A percentile compares a stretch with the other conserved stretches of the same genome.
These are phyloP conservation scores for Meles meles DNA, from an alignment of 2,113 vertebrate species.

Conservation along the genomic window DNA sequence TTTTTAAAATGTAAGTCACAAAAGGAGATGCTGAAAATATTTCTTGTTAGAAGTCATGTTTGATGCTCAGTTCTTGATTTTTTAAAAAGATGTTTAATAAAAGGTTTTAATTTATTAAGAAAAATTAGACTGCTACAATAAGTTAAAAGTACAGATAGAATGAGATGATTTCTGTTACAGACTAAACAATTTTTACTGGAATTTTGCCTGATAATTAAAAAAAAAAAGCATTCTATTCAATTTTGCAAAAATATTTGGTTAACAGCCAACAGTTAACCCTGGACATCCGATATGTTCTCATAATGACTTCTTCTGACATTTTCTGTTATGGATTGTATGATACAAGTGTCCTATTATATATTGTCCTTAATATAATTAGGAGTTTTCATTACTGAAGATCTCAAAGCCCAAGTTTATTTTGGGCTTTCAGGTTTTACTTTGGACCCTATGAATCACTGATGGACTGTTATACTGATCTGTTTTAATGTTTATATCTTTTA, in stretches of 20 bases:
- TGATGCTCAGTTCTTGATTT: neutral
- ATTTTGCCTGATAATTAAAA: neutral
- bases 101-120: conserved; percentile 10
- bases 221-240: neutral
- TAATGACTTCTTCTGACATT: neutral
- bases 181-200: conserved; percentile 14
- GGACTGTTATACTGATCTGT: conserved; percentile 20
- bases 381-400: neutral
- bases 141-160: neutral
- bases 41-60: neutral
- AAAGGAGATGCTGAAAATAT: conserved; percentile 25
- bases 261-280: neutral
- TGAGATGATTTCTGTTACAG: neutral
- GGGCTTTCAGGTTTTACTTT: neutral
- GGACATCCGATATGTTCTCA: neutral
- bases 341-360: neutral
- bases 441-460: neutral
- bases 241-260: conserved; percentile 2
- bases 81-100: neutral
- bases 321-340: neutral
- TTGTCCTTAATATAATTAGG: neutral
- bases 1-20: neutral
- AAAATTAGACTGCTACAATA: neutral
- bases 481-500: conserved; percentile 1
- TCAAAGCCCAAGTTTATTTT: conserved; percentile 18